Conservation (phyloP, 1,140 invertebrate species). For the Meloidogyne floridensis region DNA sequence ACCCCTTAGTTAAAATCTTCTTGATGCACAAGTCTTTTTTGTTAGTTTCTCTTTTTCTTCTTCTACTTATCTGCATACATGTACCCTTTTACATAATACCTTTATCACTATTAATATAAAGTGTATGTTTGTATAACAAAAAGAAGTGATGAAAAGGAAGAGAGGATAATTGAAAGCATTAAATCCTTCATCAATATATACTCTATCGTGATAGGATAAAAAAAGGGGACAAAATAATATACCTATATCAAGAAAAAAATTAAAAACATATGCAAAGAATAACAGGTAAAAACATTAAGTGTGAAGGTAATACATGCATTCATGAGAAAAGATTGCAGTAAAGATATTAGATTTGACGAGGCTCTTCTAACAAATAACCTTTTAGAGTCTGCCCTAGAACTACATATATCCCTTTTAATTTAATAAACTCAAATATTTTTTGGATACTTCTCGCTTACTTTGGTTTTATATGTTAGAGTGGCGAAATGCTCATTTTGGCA, state of each 20-base stretch:
- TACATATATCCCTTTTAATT: too few relatives aligned
- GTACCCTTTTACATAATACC: neutral
- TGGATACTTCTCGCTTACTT: neutral
- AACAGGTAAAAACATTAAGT: neutral
- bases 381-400: neutral
- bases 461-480: too few relatives aligned
- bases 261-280: neutral
- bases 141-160: neutral
- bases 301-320: neutral
- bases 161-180: conserved; percentile 1
- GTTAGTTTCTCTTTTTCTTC: neutral
- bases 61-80: too few relatives aligned
- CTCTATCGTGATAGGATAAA: conserved; percentile 10
- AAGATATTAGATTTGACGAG: neutral
- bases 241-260: neutral
- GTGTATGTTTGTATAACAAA: conserved; percentile 7
- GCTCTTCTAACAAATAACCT: neutral
- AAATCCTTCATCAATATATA: conserved; percentile 8
- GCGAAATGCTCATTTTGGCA: neutral
- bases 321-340: neutral
- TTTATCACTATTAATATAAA: conserved; percentile 4
- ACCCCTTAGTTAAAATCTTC: neutral
- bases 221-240: neutral
- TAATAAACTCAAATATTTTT: conserved; percentile 1
- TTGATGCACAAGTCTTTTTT: neutral